phyloP scores from a whole-genome alignment of 2,888 invertebrate genomes.

The Habroteleia sp. region DNA sequence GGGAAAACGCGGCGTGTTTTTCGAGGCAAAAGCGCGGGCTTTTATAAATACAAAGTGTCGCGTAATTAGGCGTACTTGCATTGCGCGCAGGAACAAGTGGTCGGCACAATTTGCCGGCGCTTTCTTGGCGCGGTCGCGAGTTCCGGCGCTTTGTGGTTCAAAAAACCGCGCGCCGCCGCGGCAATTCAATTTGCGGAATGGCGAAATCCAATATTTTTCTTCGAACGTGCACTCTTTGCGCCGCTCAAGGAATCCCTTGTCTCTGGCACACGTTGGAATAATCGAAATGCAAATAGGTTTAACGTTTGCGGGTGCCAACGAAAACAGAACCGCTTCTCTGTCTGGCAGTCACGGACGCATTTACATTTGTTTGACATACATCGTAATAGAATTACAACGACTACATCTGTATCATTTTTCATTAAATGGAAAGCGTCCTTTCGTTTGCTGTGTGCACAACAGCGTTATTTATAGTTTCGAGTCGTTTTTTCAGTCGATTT shows the following conservation, averaged over 20 bases:
- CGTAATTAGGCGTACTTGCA: slow-evolving; percentile 34
- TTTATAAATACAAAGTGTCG: slow-evolving; percentile 36
- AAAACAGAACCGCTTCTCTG: slow-evolving; percentile 57
- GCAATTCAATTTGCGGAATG: slow-evolving; percentile 52
- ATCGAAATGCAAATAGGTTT: slow-evolving; percentile 64
- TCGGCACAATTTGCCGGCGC: slow-evolving; percentile 13
- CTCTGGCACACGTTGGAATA: slow-evolving; percentile 58
- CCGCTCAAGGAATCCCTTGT: slow-evolving; percentile 54
- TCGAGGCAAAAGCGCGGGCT: neutral
- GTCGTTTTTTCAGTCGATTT: too few species aligned
- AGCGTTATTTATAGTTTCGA: too few species aligned
- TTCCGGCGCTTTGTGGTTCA: slow-evolving; percentile 11
- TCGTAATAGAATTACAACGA: slow-evolving; percentile 58
- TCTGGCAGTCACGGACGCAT: slow-evolving; percentile 53
- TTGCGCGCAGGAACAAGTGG: slow-evolving; percentile 33
- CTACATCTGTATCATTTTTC: slow-evolving; percentile 56
- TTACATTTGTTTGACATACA: slow-evolving; percentile 63
- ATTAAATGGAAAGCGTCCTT: slow-evolving; percentile 26
- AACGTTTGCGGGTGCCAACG: slow-evolving; percentile 62
- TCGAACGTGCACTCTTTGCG: slow-evolving; percentile 27
- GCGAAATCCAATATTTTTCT: slow-evolving; percentile 59
- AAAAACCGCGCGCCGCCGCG: slow-evolving; percentile 8
- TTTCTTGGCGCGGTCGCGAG: slow-evolving; percentile 14
- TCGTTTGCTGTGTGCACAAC: slow-evolving; percentile 6
- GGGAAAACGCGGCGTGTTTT: too few species aligned